A percentile compares a stretch with the other conserved stretches of the same genome.
phyloP scores from a whole-genome alignment of 2,888 invertebrate species.

The Shargacucullia verbasci region DNA sequence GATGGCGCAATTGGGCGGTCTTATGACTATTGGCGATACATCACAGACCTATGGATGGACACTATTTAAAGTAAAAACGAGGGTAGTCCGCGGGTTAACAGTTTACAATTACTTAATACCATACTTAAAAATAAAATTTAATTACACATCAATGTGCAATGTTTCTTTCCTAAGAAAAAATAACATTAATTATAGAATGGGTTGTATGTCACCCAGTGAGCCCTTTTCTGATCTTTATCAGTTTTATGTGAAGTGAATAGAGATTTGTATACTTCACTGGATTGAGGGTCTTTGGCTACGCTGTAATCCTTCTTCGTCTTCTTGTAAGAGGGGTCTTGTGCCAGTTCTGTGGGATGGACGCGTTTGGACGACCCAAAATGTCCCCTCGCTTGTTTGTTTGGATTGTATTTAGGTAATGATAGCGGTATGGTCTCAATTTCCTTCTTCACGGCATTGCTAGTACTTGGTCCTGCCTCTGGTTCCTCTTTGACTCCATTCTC shows the following conservation, averaged over 20 bases:
- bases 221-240: slow-evolving; percentile 95
- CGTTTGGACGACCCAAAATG: slow-evolving; percentile 84
- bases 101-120: too few species aligned
- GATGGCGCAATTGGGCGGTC: too few species aligned
- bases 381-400: slow-evolving; percentile 79
- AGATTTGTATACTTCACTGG: slow-evolving; percentile 97
- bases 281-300: slow-evolving; percentile 96
- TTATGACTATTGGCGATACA: too few species aligned
- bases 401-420: slow-evolving; percentile 82
- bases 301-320: slow-evolving; percentile 94
- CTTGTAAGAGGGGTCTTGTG: slow-evolving; percentile 92
- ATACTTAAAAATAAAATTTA: too few species aligned
- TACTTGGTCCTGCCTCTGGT: slow-evolving; percentile 69
- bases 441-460: slow-evolving; percentile 74
- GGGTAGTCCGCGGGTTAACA: too few species aligned
- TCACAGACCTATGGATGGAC: too few species aligned
- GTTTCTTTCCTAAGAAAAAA: slow-evolving; percentile 8
- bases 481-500: slow-evolving; percentile 78
- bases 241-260: slow-evolving; percentile 97
- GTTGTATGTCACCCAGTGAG: slow-evolving; percentile 99
- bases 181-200: slow-evolving; percentile 94
- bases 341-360: slow-evolving; percentile 75
- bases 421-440: slow-evolving; percentile 84
- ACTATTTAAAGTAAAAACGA: too few species aligned
- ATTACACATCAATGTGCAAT: too few species aligned